Evolutionary conservation across 2,888 invertebrate species (phyloP), one percentile per base, ranked within the genome.

Genomic region (Lasioglossum oenotherae): DNA sequence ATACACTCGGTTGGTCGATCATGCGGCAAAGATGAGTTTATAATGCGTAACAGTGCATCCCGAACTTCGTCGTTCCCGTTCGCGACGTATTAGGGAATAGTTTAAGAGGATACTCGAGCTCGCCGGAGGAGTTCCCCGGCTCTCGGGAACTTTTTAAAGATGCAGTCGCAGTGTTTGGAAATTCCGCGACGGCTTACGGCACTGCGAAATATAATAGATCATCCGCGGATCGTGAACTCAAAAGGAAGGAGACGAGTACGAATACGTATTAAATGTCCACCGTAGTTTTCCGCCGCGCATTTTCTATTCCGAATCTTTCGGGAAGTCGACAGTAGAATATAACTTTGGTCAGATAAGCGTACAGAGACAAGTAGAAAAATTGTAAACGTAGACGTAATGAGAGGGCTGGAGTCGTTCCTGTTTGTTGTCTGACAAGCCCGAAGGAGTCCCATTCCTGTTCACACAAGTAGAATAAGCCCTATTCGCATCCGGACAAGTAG

Each of bases 1-100:
- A 78, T 78, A 78, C 71, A 72, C 53, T 71, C 71, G 78, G 78
- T 72, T 78, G 71, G 57, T n/a, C 71, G 71, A 57, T 71, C 78
- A 78, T 78, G 78, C 78, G 78, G 78, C 71, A 72, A 71, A 72
- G 78, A 78, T 78, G 78, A 71, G 78, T 78, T 78, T 78, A 78
- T 78, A 71, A 71, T 71, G 78, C 49, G 78, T 71, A 71, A 78
- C 53, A 71, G 35, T 53, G 35, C 69, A n/a, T 71, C 71, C 71
- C 35, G 67, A 78, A 41, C 41, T 72, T 72, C n/a, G 49, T 19
- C 71, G 57, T n/a, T 57, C 49, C 71, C 49, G 57, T 72, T 72
- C 53, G 31, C 53, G n/a, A 71, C 46, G 69, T 78, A 78, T 78
- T 78, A 78, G 67, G 5, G 69, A 78, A 78, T 78, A 78, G 46